phyloP scores from a whole-genome alignment of 2,888 invertebrate genomes.

The Leptodirus hochenwartii region DNA sequence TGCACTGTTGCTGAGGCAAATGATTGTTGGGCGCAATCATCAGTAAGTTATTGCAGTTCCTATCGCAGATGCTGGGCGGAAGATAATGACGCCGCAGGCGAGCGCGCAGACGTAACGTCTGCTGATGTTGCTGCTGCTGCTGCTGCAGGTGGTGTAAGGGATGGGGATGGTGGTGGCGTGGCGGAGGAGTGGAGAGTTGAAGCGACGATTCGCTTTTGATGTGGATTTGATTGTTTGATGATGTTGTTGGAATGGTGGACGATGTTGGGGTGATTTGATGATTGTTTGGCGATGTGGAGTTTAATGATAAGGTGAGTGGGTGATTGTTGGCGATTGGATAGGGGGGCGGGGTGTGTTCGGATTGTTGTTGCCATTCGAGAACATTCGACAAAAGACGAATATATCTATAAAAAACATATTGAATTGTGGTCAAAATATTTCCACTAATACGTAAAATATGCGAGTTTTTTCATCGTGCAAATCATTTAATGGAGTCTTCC shows the following conservation, averaged over 20 bases:
- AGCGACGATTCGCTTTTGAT: slow-evolving; percentile 33
- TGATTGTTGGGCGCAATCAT: slow-evolving; percentile 44
- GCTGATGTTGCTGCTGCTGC: slow-evolving; percentile 12
- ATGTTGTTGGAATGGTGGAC: too few relatives aligned
- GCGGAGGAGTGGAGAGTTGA: slow-evolving; percentile 17
- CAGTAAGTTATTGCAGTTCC: slow-evolving; percentile 44
- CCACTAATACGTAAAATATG: too few relatives aligned
- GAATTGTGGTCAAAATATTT: too few relatives aligned
- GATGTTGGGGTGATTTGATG: too few relatives aligned
- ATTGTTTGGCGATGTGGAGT: too few relatives aligned
- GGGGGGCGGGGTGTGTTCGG: slow-evolving; percentile 18
- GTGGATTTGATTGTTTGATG: too few relatives aligned
- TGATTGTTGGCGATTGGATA: too few relatives aligned
- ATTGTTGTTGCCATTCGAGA: slow-evolving; percentile 67
- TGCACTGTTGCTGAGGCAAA: slow-evolving; percentile 18
- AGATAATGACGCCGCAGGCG: slow-evolving; percentile 21
- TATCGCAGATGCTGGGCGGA: slow-evolving; percentile 30
- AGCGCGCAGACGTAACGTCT: slow-evolving; percentile 20
- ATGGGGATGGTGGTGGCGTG: slow-evolving; percentile 13
- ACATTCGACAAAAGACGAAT: slow-evolving; percentile 74
- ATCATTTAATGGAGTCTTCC: too few relatives aligned
- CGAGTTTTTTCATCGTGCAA: too few relatives aligned
- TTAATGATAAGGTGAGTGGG: too few relatives aligned
- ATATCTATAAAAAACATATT: slow-evolving; percentile 44
- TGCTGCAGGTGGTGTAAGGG: slow-evolving; percentile 20